phyloP scores from a whole-genome alignment of 2,797 vertebrate species.

The Oreochromis grahami region DNA sequence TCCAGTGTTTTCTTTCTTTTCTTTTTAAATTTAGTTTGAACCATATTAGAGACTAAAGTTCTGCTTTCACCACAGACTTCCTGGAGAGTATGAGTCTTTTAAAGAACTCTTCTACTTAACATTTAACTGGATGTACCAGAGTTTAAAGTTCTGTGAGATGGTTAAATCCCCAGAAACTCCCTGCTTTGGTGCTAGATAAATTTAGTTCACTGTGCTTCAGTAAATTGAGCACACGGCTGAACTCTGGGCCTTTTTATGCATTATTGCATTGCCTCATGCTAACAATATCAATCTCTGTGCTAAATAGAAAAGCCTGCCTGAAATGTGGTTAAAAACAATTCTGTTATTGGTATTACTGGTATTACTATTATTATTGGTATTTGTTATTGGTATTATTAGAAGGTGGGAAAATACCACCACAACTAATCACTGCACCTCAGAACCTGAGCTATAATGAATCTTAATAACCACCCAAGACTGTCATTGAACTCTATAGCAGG shows the following conservation, averaged over 20 bases:
- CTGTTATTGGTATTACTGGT: background rate
- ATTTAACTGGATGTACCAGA: background rate
- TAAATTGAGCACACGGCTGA: background rate
- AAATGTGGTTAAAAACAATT: background rate
- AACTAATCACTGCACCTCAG: background rate
- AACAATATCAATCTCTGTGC: background rate
- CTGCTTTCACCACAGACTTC: background rate
- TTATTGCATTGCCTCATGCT: background rate
- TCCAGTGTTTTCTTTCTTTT: background rate
- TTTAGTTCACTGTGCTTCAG: background rate
- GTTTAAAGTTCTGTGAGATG: background rate
- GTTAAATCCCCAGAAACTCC: background rate
- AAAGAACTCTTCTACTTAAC: background rate
- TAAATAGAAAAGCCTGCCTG: background rate
- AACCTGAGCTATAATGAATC: background rate
- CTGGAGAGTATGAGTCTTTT: background rate
- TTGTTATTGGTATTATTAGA: background rate
- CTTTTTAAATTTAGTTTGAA: background rate
- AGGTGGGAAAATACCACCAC: background rate
- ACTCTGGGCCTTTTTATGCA: background rate
- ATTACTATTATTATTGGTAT: too few relatives aligned
- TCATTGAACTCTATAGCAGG: background rate
- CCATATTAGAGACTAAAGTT: background rate
- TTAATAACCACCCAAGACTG: background rate
- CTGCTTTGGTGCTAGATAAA: background rate